A percentile compares a stretch with the other conserved stretches of the same genome.
Conservation (phyloP, 2,113 vertebrate species). For the Pterophyllum scalare region DNA sequence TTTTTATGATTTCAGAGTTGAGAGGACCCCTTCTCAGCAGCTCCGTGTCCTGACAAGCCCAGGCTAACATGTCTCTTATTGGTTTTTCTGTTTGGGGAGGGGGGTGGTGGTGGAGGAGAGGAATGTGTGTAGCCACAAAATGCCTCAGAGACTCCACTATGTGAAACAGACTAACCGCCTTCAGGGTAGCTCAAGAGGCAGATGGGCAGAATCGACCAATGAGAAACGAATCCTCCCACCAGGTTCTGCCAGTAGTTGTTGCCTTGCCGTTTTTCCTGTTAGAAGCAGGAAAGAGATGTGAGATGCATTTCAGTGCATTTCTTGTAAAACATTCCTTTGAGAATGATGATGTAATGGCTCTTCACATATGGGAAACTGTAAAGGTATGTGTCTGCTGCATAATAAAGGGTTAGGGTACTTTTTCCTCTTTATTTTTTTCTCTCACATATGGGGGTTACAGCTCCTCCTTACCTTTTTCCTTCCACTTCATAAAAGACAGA, state of each 20-base stretch:
- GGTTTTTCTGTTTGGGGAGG: background rate
- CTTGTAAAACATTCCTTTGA: background rate
- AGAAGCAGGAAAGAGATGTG: background rate
- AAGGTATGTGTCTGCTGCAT: constrained; percentile 27
- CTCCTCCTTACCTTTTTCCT: background rate
- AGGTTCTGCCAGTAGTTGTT: background rate
- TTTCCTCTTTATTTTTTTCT: background rate
- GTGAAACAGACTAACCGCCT: background rate
- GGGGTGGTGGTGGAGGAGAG: background rate
- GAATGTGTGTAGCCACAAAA: constrained; percentile 53
- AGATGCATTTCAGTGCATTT: background rate
- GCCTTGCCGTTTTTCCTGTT: background rate
- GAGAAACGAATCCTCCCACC: constrained; percentile 26
- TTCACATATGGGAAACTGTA: background rate
- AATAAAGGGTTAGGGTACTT: background rate
- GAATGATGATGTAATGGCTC: constrained; percentile 23
- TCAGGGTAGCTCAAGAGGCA: background rate
- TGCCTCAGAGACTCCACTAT: constrained; percentile 8
- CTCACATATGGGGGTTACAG: background rate
- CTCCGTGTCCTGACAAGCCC: background rate
- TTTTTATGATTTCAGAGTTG: background rate
- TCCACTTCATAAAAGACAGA: background rate
- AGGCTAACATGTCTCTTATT: background rate
- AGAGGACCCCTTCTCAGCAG: background rate
- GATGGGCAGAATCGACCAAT: constrained; percentile 35